phyloP scores from a whole-genome alignment of 1,140 invertebrate species.

The Drosophila aff. region DNA sequence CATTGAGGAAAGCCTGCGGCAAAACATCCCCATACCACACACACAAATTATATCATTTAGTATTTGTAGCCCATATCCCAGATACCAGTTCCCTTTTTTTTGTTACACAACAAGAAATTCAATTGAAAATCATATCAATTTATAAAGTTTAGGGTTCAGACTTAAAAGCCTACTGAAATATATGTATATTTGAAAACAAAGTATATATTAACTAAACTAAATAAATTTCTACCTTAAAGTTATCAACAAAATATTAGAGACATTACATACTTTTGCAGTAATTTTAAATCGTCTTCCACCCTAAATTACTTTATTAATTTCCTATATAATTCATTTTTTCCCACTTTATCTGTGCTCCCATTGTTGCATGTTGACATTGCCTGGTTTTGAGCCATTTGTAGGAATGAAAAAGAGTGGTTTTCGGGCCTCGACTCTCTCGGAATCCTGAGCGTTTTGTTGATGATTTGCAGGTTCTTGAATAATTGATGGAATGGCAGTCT shows the following conservation, averaged over 20 bases:
- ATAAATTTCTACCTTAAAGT: not conserved
- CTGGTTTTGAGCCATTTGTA: conserved; percentile 39
- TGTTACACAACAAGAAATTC: conserved; percentile 7
- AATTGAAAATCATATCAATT: too few species aligned
- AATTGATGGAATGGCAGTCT: conserved; percentile 81
- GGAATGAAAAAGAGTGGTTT: not conserved
- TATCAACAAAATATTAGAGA: too few species aligned
- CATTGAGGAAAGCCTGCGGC: conserved; percentile 67
- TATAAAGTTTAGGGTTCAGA: not conserved
- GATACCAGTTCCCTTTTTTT: not conserved
- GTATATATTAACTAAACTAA: too few species aligned
- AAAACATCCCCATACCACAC: conserved; percentile 48
- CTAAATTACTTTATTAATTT: too few species aligned
- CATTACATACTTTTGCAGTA: not conserved
- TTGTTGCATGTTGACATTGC: conserved; percentile 43
- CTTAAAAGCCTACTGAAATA: too few species aligned
- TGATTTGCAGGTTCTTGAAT: conserved; percentile 69
- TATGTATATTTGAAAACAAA: too few species aligned
- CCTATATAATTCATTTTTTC: too few species aligned
- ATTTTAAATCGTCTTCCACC: too few species aligned
- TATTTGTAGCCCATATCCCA: conserved; percentile 25
- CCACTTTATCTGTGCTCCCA: conserved; percentile 1
- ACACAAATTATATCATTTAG: conserved; percentile 75
- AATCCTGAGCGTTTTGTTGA: conserved; percentile 62
- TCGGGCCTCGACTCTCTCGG: conserved; percentile 31